These are phyloP conservation scores for Plodia interpunctella DNA, from an alignment of 1,140 invertebrate genomes.

Conservation along the genomic window DNA sequence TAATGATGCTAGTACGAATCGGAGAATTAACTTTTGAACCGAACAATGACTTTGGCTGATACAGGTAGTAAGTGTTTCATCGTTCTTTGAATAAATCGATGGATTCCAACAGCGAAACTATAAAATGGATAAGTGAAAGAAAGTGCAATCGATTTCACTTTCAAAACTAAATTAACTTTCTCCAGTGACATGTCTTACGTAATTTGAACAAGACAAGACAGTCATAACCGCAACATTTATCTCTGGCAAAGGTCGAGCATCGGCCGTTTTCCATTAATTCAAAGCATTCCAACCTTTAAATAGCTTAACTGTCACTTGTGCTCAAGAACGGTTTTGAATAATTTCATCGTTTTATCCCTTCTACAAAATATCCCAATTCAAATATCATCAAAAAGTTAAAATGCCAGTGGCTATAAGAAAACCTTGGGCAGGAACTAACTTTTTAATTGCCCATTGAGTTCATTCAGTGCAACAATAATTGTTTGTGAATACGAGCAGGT, in stretches of 20 bases:
- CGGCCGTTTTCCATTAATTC: conserved; percentile 40
- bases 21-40: neutral
- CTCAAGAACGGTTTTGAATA: too few species aligned
- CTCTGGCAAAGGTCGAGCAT: conserved; percentile 62
- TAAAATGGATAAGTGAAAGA: conserved; percentile 73
- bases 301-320: neutral
- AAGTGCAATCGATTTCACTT: conserved; percentile 76
- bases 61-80: neutral
- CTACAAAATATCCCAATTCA: neutral
- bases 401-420: neutral
- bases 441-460: conserved; percentile 5
- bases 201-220: conserved; percentile 67
- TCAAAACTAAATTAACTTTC: conserved; percentile 77
- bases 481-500: neutral
- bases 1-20: neutral
- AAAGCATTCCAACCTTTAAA: conserved; percentile 21
- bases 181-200: conserved; percentile 73
- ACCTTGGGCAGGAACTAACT: neutral
- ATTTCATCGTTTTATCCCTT: too few species aligned
- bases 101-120: conserved; percentile 45
- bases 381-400: conserved; percentile 5
- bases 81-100: conserved; percentile 16
- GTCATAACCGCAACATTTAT: conserved; percentile 63
- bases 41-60: neutral
- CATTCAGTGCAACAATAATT: conserved; percentile 4